Percentiles rank a stretch among this genome's conserved stretches.
These are phyloP conservation scores for Encarsia formosa DNA, from an alignment of 2,888 invertebrate species.

Conservation along the genomic window DNA sequence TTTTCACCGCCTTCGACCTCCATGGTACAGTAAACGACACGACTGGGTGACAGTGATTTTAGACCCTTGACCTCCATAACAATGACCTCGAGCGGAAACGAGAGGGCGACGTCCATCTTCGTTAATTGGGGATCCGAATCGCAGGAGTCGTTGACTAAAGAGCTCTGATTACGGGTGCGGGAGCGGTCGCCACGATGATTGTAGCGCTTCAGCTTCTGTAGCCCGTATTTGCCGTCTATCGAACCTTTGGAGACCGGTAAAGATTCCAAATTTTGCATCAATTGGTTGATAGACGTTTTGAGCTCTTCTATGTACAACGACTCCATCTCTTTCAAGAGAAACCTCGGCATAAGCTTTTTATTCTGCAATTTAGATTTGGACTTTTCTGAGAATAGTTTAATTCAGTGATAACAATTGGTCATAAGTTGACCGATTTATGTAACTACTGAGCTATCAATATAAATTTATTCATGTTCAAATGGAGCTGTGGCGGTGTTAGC, in stretches of 20 bases:
- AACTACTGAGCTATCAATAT: too few relatives aligned
- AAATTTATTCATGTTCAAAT: too few relatives aligned
- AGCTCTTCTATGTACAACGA: slow-evolving; percentile 97
- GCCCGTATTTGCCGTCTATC: slow-evolving; percentile 94
- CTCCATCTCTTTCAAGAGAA: slow-evolving; percentile 99
- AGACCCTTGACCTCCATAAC: slow-evolving; percentile 99
- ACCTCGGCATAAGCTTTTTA: slow-evolving; percentile 96
- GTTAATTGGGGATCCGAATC: slow-evolving; percentile 94
- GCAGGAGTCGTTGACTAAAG: slow-evolving; percentile 86
- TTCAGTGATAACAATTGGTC: too few relatives aligned
- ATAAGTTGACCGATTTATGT: too few relatives aligned
- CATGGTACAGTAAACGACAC: slow-evolving; percentile 99
- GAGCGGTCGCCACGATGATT: slow-evolving; percentile 66
- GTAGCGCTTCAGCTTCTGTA: slow-evolving; percentile 96
- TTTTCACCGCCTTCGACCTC: slow-evolving; percentile 99
- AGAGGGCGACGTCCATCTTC: slow-evolving; percentile 96
- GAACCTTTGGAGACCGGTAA: slow-evolving; percentile 98
- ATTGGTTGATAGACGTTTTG: slow-evolving; percentile 93
- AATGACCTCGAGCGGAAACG: slow-evolving; percentile 94
- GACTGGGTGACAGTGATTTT: slow-evolving; percentile 92
- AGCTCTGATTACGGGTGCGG: slow-evolving; percentile 73
- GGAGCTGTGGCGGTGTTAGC: too few relatives aligned
- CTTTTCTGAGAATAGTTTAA: too few relatives aligned
- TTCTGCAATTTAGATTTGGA: too few relatives aligned
- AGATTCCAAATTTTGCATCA: slow-evolving; percentile 98